Evolutionary conservation across 2,113 vertebrate genomes (phyloP), one percentile per base, ranked within the genome.

Genomic region (Lepus europaeus): DNA sequence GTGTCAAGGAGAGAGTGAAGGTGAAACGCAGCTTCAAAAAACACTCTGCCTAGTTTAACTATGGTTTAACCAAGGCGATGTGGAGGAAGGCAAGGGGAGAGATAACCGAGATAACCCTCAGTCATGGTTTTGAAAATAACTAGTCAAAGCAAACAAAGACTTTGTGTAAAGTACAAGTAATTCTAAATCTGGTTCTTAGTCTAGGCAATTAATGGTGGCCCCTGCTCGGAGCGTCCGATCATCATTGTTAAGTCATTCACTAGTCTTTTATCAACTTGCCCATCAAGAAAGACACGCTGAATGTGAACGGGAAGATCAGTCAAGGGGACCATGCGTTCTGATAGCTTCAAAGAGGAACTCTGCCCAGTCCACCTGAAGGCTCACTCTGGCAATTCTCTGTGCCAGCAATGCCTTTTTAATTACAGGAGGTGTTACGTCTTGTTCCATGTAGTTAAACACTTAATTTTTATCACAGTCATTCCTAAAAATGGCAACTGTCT

Each of bases 391-490:
- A 31, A 78, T 5, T 36, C 31, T 81, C 4, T 16, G 23, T 5
- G 20, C n/a, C 31, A 14, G 66, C 9, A 29, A 56, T 6, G 51
- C 63, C 6, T 17, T 5, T 25, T 1, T 22, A 85, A 14, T 11
- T 12, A 8, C 0, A 73, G 23, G 23, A 51, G 19, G 17, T 11
- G 12, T 13, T 23, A 64, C 6, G 49, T 36, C 56, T 49, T 70
- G n/a, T 36, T 87, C 78, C 53, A 70, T 29, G 8, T 1, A 81
- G n/a, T 19, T 16, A 6, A 76, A 82, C 23, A 49, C 39, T 66
- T 78, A 53, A 53, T 66, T 89, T 70, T 88, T 53, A 59, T 66
- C 59, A 53, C 51, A 93, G 16, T 63, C 53, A 80, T n/a, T 88
- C 78, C 70, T 86, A 82, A 78, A 87, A 81, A 68, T 20, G 33